These are phyloP conservation scores for Amiota minor DNA, from an alignment of 2,888 invertebrate genomes.

Conservation along the genomic window DNA sequence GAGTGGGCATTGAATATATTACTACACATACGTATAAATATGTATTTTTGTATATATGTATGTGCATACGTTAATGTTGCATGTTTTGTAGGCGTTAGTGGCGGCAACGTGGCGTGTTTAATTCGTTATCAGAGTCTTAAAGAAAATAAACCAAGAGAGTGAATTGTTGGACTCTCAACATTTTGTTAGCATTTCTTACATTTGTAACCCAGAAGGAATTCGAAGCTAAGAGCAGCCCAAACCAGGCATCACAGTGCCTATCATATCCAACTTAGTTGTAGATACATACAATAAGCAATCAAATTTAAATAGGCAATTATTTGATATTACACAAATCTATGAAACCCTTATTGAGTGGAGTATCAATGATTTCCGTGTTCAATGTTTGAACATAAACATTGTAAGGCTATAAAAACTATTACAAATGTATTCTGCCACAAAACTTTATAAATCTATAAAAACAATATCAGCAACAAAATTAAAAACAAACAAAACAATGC, in stretches of 20 bases:
- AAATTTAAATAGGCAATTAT: background rate
- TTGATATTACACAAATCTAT: slow-evolving; percentile 11
- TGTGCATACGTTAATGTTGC: background rate
- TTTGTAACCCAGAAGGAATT: too few species aligned
- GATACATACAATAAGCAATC: background rate
- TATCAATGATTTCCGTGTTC: background rate
- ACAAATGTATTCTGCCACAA: slow-evolving; percentile 14
- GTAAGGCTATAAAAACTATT: slow-evolving; percentile 13
- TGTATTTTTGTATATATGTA: too few species aligned
- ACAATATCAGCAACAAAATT: slow-evolving; percentile 26
- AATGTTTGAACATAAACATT: slow-evolving; percentile 8
- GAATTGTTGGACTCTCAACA: too few species aligned
- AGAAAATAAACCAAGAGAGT: too few species aligned
- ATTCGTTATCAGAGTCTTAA: background rate
- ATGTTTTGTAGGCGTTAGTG: slow-evolving; percentile 1
- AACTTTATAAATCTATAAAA: slow-evolving; percentile 36
- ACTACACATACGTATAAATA: too few species aligned
- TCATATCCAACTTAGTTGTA: background rate
- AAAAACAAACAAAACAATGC: slow-evolving; percentile 38
- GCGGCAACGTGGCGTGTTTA: background rate
- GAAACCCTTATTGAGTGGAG: background rate
- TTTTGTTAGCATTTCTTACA: too few species aligned
- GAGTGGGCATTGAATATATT: too few species aligned
- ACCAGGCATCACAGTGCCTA: background rate
- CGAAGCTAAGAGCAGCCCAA: too few species aligned